Percentiles rank a stretch among this genome's conserved stretches.
These are phyloP conservation scores for Sceliomorpha sp. DNA, from an alignment of 2,888 invertebrate species.

Conservation along the genomic window DNA sequence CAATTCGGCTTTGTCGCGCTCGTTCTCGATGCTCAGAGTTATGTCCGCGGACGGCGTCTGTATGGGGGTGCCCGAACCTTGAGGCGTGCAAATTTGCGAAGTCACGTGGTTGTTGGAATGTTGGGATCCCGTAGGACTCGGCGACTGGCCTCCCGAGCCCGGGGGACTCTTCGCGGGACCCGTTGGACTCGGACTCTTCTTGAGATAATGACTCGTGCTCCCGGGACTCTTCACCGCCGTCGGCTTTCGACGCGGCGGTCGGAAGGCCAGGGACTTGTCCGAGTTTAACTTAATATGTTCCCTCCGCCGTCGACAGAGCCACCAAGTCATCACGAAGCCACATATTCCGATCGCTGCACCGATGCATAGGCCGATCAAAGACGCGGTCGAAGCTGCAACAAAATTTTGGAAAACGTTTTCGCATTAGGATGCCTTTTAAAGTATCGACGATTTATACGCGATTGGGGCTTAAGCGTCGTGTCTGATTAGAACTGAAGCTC, in stretches of 20 bases:
- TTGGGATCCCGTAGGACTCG: slow-evolving; percentile 69
- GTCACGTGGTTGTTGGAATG: slow-evolving; percentile 50
- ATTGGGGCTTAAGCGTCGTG: too few relatives aligned
- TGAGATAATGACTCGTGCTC: slow-evolving; percentile 90
- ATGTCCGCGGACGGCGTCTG: slow-evolving; percentile 77
- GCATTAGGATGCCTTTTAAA: too few relatives aligned
- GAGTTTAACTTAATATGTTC: slow-evolving; percentile 81
- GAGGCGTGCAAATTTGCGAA: slow-evolving; percentile 36
- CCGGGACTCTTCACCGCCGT: slow-evolving; percentile 93
- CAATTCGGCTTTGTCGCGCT: slow-evolving; percentile 82
- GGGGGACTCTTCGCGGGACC: slow-evolving; percentile 84
- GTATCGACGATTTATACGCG: too few relatives aligned
- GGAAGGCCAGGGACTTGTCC: slow-evolving; percentile 85
- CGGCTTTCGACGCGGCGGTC: slow-evolving; percentile 86
- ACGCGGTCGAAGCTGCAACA: slow-evolving; percentile 82
- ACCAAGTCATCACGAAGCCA: slow-evolving; percentile 84
- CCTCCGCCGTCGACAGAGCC: slow-evolving; percentile 84
- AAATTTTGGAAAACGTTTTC: too few relatives aligned
- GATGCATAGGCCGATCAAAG: slow-evolving; percentile 84
- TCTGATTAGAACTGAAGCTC: too few relatives aligned
- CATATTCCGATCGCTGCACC: slow-evolving; percentile 84
- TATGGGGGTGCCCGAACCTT: slow-evolving; percentile 65
- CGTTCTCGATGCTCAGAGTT: slow-evolving; percentile 81
- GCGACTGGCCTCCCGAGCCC: slow-evolving; percentile 79
- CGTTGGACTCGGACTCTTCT: slow-evolving; percentile 96